Evolutionary conservation across 2,113 vertebrate genomes (phyloP).

Genomic region (Paramormyrops kingsleyae): DNA sequence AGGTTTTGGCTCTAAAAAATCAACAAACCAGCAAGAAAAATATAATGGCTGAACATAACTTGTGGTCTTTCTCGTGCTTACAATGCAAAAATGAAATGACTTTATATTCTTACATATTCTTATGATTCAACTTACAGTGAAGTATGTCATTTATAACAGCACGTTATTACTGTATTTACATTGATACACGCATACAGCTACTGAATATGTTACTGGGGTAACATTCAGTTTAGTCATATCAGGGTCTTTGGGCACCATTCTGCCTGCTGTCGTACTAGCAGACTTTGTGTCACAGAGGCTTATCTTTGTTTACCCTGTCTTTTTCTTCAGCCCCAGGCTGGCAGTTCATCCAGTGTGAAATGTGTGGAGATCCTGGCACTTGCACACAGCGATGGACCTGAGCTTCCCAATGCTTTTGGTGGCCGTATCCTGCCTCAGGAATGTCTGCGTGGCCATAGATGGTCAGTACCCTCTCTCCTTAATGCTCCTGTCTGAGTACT

Average conservation of each 20-base stretch:
- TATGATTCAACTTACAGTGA: neutral
- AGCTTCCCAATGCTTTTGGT: neutral
- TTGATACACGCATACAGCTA: neutral
- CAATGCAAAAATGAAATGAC: neutral
- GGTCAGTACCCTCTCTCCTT: conserved; percentile 1
- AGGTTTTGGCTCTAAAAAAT: neutral
- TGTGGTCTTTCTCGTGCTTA: neutral
- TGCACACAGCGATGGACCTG: neutral
- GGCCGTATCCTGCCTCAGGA: neutral
- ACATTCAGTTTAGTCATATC: neutral
- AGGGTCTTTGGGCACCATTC: neutral
- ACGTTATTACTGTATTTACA: neutral
- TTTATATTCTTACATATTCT: neutral
- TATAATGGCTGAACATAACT: neutral
- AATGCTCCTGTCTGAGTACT: neutral
- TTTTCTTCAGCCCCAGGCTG: neutral
- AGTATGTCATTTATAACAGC: neutral
- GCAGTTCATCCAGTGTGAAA: neutral
- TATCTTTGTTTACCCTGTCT: neutral
- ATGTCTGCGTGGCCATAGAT: neutral
- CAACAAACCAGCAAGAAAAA: neutral
- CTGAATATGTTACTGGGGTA: neutral
- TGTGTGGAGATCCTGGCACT: neutral
- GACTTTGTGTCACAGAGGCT: neutral
- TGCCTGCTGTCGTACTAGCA: neutral